Conservation (phyloP, 1,140 invertebrate genomes). For the Neodiprion fabricii region DNA sequence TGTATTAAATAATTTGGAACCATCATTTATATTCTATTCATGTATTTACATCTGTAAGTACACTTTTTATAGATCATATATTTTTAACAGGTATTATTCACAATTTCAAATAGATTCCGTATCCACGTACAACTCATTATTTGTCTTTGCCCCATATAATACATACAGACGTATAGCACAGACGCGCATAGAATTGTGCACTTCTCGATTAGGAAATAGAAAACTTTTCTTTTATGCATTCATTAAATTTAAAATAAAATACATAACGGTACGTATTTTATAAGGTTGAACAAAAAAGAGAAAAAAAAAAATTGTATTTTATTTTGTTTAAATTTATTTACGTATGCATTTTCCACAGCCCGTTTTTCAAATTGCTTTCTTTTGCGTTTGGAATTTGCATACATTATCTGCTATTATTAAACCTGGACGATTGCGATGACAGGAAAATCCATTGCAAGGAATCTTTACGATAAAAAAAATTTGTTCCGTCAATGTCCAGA, state of each 20-base stretch:
- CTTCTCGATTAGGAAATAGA: not conserved
- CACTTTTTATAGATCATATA: not conserved
- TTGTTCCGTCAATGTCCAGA: too few relatives aligned
- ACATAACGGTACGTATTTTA: not conserved
- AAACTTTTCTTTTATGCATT: not conserved
- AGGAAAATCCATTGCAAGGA: too few relatives aligned
- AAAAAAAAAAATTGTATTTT: not conserved
- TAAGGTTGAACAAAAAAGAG: not conserved
- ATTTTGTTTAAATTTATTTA: too few relatives aligned
- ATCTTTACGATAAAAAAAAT: too few relatives aligned
- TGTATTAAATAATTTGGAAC: not conserved
- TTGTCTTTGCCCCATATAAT: not conserved
- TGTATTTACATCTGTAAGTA: constrained; percentile 3
- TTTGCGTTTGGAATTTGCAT: too few relatives aligned
- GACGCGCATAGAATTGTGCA: not conserved
- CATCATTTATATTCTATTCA: not conserved
- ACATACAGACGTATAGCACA: not conserved
- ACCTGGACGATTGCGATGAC: too few relatives aligned
- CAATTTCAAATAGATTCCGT: not conserved
- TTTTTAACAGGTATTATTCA: not conserved
- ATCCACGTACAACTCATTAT: not conserved
- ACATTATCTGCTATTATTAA: too few relatives aligned
- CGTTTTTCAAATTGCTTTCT: too few relatives aligned
- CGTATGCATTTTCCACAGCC: too few relatives aligned
- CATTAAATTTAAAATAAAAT: not conserved